Evolutionary conservation across 37 sponge, comb jelly and placozoan genomes (phyloP), one percentile per base, ranked within the genome.

Genomic region (Chondrosia reniformis): DNA sequence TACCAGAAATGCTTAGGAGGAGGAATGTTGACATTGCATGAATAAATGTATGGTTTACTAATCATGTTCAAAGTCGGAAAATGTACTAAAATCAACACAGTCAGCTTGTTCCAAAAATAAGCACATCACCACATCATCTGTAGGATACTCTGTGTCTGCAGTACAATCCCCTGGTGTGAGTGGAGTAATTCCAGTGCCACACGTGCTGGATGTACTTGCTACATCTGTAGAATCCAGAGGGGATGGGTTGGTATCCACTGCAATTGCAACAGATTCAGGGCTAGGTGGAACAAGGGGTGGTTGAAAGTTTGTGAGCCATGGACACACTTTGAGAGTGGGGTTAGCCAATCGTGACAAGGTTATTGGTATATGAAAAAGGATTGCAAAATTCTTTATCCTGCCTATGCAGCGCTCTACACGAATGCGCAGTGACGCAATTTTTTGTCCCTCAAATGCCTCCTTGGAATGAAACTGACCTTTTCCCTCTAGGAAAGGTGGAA

Each of bases 331-430:
- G 34, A 32, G 19, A 33, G 33, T 10, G 25, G 28, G 31, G 33
- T 64, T 36, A 1, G 36, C 66, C 19, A 64, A 30, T 33, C 8
- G 66, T 32, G 7, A 36, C 66, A 64, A 64, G 66, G 33, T 32
- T 19, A 30, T 21, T 64, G 6, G 66, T 13, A 32, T 33, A 33
- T 30, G 33, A 64, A n/a, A 19, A 21, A 30, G 66, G 28, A 32
- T 85, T 89, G 78, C 77, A 69, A 63, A 44, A 83, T 34, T 62
- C 27, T 62, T 62, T 25, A 62, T 62, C 8, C 63, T 12, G 8
- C n/a, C 63, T 25, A 62, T 62, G 13, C 27, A 22, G 13, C 63
- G 63, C 27, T 62, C 63, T 28, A 62, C 63, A 22, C n/a, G 63
- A 28, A 62, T 62, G n/a, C 63, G 63, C 27, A 62, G 63, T 25